These are phyloP conservation scores for Uria lomvia DNA, from an alignment of 2,113 vertebrate genomes.

Conservation along the genomic window DNA sequence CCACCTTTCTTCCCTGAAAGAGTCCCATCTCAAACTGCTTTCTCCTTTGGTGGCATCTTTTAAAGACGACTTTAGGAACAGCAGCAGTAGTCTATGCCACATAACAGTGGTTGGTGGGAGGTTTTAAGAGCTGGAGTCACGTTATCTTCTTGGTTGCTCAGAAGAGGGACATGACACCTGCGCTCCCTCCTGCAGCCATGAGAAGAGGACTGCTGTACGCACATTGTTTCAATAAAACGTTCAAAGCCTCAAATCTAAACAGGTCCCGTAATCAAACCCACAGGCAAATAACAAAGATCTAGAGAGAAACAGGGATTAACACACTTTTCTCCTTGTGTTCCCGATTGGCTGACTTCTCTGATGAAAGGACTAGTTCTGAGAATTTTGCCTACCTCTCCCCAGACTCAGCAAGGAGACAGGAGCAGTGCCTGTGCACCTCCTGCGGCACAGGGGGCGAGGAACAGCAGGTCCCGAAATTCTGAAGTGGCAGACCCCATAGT, in stretches of 20 bases:
- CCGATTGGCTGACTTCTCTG: neutral
- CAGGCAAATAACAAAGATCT: neutral
- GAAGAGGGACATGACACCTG: neutral
- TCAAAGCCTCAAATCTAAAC: neutral
- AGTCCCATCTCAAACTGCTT: neutral
- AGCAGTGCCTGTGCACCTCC: rapidly evolving
- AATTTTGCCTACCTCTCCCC: neutral
- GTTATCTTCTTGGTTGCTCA: neutral
- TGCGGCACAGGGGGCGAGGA: rapidly evolving
- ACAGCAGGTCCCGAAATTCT: neutral
- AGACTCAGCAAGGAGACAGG: neutral
- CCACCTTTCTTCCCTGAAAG: neutral
- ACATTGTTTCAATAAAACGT: neutral
- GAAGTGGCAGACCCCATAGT: neutral
- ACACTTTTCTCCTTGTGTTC: neutral
- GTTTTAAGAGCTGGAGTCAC: neutral
- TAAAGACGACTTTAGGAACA: neutral
- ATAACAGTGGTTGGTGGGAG: neutral
- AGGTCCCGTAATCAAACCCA: neutral
- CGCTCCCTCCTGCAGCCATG: neutral
- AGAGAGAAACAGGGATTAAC: neutral
- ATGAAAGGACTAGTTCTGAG: neutral
- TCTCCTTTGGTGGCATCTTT: neutral
- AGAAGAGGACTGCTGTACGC: neutral
- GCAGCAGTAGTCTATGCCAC: neutral